A percentile compares a stretch with the other conserved stretches of the same genome.
Conservation (phyloP, 2,113 vertebrate species). For the Grallaria varia region DNA sequence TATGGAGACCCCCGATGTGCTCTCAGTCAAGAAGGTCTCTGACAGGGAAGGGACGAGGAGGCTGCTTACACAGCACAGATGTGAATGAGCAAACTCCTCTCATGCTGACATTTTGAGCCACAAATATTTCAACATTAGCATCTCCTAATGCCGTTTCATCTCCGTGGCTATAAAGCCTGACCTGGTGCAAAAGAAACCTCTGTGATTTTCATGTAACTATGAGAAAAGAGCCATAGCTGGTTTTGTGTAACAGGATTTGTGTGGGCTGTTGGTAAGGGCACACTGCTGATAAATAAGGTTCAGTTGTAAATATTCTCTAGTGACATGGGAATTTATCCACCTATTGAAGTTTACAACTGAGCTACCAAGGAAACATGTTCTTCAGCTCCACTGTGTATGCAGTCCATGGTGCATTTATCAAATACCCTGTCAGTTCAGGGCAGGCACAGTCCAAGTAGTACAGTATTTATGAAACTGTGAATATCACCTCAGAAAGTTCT, state of each 20-base stretch:
- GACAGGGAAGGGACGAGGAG: background rate
- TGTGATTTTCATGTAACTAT: background rate
- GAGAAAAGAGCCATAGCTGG: background rate
- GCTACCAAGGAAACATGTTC: constrained; percentile 28
- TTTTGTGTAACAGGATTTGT: constrained; percentile 54
- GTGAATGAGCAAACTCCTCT: constrained; percentile 27
- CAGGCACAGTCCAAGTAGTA: constrained; percentile 15
- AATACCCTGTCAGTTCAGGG: background rate
- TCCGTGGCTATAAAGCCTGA: background rate
- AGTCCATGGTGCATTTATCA: constrained; percentile 23
- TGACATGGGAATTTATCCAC: constrained; percentile 56
- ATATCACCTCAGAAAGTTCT: constrained; percentile 17
- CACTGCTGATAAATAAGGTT: constrained; percentile 32
- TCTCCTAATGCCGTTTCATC: constrained; percentile 17
- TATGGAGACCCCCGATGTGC: background rate
- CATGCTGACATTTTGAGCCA: background rate
- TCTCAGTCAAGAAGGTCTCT: background rate
- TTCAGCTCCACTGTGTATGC: constrained; percentile 24
- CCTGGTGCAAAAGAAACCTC: background rate
- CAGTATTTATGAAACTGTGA: constrained; percentile 41
- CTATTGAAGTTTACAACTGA: constrained; percentile 58
- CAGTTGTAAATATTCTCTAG: constrained; percentile 57
- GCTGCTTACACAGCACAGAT: background rate
- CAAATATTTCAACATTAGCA: constrained; percentile 35
- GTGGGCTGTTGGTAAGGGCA: constrained; percentile 32